phyloP scores from a whole-genome alignment of 2,888 invertebrate species.

The Thecocarcelia acutangulata region DNA sequence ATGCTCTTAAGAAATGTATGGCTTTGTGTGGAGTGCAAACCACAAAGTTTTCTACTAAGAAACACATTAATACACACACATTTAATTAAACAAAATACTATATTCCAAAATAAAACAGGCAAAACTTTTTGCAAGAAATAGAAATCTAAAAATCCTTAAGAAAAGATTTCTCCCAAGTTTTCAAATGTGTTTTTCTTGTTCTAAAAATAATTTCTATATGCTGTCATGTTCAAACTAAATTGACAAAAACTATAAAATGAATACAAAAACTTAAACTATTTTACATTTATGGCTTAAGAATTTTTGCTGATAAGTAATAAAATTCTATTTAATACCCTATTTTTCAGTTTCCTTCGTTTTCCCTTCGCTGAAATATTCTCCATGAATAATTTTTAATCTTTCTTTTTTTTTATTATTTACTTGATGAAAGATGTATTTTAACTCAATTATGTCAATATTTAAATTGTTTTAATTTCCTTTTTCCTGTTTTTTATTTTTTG shows the following conservation, averaged over 20 bases:
- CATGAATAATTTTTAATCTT: slow-evolving; percentile 40
- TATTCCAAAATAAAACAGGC: no score
- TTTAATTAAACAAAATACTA: no score
- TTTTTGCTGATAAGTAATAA: slow-evolving; percentile 22
- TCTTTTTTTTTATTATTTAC: slow-evolving; percentile 32
- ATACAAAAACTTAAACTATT: slow-evolving; percentile 14
- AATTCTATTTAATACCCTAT: slow-evolving; percentile 7
- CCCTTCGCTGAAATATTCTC: neutral
- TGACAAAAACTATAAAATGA: neutral
- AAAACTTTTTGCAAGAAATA: no score
- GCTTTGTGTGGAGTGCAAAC: slow-evolving; percentile 11
- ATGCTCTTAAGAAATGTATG: neutral
- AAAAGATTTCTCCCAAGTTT: no score
- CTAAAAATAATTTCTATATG: no score
- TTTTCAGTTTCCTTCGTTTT: neutral
- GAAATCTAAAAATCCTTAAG: no score
- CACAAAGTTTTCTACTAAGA: slow-evolving; percentile 18
- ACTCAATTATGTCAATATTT: slow-evolving; percentile 63
- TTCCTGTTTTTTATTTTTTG: slow-evolving; percentile 10
- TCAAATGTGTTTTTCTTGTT: no score
- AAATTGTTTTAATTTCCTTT: slow-evolving; percentile 63
- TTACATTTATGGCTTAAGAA: neutral
- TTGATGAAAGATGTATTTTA: slow-evolving; percentile 53
- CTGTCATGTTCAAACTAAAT: neutral
- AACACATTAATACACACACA: neutral